These are phyloP conservation scores for Pseudochaenichthys georgianus DNA, from an alignment of 2,797 vertebrate species.

Conservation along the genomic window DNA sequence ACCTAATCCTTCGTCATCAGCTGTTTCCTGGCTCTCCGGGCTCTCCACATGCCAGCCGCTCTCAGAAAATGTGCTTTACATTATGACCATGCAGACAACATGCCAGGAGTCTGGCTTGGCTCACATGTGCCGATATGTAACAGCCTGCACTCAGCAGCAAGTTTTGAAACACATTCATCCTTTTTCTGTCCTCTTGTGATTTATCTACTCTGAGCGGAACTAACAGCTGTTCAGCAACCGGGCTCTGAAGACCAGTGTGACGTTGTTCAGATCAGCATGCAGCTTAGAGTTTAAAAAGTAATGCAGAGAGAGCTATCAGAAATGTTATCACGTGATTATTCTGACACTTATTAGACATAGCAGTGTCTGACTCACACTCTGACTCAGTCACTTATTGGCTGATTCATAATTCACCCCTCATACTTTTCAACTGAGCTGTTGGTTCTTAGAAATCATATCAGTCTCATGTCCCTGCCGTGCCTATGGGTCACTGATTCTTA, in stretches of 20 bases:
- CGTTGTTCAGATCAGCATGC: constrained; percentile 16
- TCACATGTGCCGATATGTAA: constrained; percentile 55
- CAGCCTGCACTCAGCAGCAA: constrained; percentile 41
- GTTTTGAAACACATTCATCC: constrained; percentile 60
- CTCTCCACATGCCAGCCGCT: constrained; percentile 73
- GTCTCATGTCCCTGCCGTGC: not conserved
- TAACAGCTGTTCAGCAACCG: constrained; percentile 51
- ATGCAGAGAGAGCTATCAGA: not conserved
- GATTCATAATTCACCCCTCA: constrained; percentile 64
- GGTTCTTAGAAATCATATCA: constrained; percentile 1
- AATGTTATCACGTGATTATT: constrained; percentile 16
- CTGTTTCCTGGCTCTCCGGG: constrained; percentile 78
- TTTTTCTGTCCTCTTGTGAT: constrained; percentile 54
- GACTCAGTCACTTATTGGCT: constrained; percentile 37
- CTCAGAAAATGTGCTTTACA: constrained; percentile 81
- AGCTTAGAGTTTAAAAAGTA: constrained; percentile 11
- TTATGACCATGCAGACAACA: constrained; percentile 82
- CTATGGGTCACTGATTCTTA: constrained; percentile 17
- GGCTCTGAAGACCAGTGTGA: constrained; percentile 3
- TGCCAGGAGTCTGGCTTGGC: constrained; percentile 64
- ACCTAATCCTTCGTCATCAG: constrained; percentile 82
- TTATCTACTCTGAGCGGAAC: constrained; percentile 35
- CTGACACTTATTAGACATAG: not conserved
- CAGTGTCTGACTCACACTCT: constrained; percentile 45
- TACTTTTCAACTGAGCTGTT: constrained; percentile 56